Evolutionary conservation across 2,113 vertebrate genomes (phyloP).

Genomic region (Platysteira castanea): DNA sequence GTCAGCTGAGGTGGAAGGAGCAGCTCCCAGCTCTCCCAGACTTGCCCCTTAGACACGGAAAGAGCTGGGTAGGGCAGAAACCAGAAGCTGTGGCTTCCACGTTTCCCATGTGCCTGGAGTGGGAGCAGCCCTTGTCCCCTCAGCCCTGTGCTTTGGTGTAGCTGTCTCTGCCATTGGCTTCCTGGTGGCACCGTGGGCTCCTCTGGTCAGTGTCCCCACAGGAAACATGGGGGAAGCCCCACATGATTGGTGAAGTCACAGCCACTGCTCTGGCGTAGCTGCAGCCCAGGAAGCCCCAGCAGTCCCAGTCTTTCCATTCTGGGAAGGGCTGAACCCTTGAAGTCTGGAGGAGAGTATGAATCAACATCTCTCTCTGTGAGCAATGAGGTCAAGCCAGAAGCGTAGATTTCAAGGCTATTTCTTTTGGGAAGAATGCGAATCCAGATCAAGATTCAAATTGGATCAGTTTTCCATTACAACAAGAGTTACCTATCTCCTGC

Average conservation of each 20-base stretch:
- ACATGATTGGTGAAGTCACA: neutral
- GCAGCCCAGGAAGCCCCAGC: neutral
- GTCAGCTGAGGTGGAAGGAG: neutral
- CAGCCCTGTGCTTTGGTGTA: neutral
- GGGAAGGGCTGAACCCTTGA: neutral
- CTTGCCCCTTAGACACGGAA: neutral
- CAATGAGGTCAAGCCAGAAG: neutral
- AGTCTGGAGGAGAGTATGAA: neutral
- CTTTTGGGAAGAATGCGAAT: neutral
- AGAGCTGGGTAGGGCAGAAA: neutral
- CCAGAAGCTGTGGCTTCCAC: neutral
- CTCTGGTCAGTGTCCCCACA: neutral
- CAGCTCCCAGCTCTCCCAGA: neutral
- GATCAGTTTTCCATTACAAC: neutral
- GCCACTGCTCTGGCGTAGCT: neutral
- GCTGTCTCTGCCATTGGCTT: neutral
- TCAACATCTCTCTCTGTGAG: neutral
- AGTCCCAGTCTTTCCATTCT: neutral
- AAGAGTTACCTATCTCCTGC: neutral
- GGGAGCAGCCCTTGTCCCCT: neutral
- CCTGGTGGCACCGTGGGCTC: neutral
- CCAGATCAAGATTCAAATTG: neutral
- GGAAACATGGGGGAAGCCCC: neutral
- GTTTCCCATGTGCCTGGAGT: accelerated
- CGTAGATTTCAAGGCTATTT: neutral